Conservation (phyloP, 1,140 invertebrate species). For the Caenorhabditis latens region DNA sequence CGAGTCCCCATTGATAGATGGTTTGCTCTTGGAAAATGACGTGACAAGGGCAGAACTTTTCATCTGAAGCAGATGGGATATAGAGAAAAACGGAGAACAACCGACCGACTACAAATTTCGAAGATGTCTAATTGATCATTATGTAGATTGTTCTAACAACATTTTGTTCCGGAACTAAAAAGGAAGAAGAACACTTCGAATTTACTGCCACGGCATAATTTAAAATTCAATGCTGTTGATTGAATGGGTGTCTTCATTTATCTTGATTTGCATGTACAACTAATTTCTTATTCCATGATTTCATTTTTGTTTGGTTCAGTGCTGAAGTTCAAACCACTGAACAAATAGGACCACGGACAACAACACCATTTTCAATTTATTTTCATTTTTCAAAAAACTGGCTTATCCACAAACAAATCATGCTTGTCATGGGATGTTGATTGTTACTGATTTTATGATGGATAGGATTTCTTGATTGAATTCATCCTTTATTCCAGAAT, state of each 20-base stretch:
- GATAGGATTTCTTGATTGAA: not conserved
- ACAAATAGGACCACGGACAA: not conserved
- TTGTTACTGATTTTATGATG: not conserved
- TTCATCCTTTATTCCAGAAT: not conserved
- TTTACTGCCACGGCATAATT: not conserved
- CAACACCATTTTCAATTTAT: not conserved
- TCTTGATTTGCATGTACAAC: conserved; percentile 27
- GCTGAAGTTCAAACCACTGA: not conserved
- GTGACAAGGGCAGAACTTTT: conserved; percentile 34
- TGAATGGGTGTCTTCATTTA: not conserved
- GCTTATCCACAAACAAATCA: too few relatives aligned
- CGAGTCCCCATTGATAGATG: not conserved
- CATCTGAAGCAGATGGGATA: not conserved
- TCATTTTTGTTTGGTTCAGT: not conserved
- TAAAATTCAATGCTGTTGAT: not conserved
- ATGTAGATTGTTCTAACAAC: not conserved
- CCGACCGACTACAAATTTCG: conserved; percentile 18
- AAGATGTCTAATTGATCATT: conserved; percentile 5
- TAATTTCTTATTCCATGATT: conserved; percentile 11
- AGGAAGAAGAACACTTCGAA: not conserved
- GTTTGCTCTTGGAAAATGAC: conserved; percentile 27
- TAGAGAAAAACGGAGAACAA: not conserved
- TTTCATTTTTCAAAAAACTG: too few relatives aligned
- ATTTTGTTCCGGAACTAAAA: conserved; percentile 8
- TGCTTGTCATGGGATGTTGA: not conserved